phyloP scores from a whole-genome alignment of 2,797 vertebrate species.

The Centroberyx gerrardi region DNA sequence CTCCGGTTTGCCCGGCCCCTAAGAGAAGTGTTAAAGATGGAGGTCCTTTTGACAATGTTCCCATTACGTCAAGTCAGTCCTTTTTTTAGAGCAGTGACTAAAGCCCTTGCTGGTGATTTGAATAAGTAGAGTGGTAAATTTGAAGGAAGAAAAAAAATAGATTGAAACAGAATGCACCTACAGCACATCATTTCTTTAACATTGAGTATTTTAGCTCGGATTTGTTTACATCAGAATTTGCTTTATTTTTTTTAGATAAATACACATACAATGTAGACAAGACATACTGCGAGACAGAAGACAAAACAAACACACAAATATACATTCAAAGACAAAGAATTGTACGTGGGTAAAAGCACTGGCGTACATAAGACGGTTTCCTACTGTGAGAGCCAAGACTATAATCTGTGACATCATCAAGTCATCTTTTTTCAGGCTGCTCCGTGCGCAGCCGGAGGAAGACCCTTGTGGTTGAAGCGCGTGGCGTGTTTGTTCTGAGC shows the following conservation, averaged over 20 bases:
- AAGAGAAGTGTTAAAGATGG: conserved; percentile 37
- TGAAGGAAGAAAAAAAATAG: conserved; percentile 41
- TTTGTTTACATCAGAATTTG: conserved; percentile 48
- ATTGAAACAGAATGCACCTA: conserved; percentile 22
- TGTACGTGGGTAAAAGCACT: no score
- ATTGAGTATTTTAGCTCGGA: conserved; percentile 33
- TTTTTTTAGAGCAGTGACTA: conserved; percentile 57
- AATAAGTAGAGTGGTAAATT: conserved; percentile 48
- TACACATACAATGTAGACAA: neutral
- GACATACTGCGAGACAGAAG: neutral
- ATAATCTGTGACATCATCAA: no score
- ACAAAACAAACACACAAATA: neutral
- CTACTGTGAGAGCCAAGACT: no score
- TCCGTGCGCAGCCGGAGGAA: no score
- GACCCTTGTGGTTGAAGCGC: neutral
- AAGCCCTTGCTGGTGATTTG: conserved; percentile 56
- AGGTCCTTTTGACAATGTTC: conserved; percentile 59
- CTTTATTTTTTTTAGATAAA: conserved; percentile 11
- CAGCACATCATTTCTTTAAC: conserved; percentile 43
- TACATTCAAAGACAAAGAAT: neutral
- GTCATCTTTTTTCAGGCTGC: no score
- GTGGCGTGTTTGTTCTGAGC: conserved; percentile 26
- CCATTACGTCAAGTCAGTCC: conserved; percentile 65
- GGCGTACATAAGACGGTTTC: no score
- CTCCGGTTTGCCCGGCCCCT: conserved; percentile 4